phyloP scores from a whole-genome alignment of 2,888 invertebrate species.

The Caenorhabditis afra region DNA sequence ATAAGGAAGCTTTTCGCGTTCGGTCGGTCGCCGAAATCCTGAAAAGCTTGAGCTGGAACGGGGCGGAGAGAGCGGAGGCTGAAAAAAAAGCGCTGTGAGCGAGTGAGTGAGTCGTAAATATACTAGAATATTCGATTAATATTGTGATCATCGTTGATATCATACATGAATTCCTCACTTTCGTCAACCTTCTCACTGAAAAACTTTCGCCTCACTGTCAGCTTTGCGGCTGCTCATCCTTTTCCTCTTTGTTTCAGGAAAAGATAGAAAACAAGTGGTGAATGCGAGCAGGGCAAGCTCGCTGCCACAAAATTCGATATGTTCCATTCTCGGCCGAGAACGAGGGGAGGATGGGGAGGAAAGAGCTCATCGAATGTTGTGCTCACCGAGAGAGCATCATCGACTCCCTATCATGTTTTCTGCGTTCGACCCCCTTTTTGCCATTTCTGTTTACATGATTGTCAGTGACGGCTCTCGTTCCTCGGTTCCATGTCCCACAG shows the following conservation, averaged over 20 bases:
- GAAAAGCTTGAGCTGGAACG: too few species aligned
- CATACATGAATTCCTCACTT: constrained; percentile 33
- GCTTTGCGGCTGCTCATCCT: not conserved
- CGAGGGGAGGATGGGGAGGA: constrained; percentile 7
- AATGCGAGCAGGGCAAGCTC: not conserved
- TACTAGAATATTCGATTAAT: constrained; percentile 59
- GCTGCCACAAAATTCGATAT: constrained; percentile 10
- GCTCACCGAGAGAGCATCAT: constrained; percentile 34
- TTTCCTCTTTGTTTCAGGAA: not conserved
- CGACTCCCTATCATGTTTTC: constrained; percentile 50
- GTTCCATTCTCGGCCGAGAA: constrained; percentile 1
- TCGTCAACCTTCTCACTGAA: constrained; percentile 1
- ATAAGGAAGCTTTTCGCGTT: too few species aligned
- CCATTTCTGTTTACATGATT: not conserved
- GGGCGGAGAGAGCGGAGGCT: too few species aligned
- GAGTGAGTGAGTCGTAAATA: constrained; percentile 20
- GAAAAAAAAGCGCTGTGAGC: not conserved
- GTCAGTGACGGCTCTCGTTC: not conserved
- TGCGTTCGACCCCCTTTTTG: constrained; percentile 5
- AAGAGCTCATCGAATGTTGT: constrained; percentile 17
- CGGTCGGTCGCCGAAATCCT: too few species aligned
- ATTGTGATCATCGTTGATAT: constrained; percentile 54
- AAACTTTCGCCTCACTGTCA: constrained; percentile 6
- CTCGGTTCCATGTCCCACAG: constrained; percentile 8
- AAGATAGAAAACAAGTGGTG: not conserved